These are phyloP conservation scores for Leptopilina clavipes DNA, from an alignment of 1,140 invertebrate genomes.

Conservation along the genomic window DNA sequence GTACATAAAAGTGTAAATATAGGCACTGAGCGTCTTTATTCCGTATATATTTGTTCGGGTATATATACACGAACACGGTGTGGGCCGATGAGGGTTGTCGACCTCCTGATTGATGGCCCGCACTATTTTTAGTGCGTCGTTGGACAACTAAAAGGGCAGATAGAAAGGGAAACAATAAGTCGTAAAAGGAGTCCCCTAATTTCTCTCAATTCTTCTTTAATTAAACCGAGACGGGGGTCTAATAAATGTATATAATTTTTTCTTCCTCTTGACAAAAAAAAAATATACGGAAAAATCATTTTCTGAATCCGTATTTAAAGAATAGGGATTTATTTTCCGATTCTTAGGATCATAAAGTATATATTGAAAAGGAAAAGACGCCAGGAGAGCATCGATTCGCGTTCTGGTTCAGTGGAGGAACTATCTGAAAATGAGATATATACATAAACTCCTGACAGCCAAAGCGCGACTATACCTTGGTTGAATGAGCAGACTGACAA, in stretches of 20 bases:
- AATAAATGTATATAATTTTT: no score
- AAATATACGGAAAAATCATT: no score
- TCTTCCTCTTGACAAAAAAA: no score
- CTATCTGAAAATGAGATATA: constrained; percentile 17
- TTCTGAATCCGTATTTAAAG: no score
- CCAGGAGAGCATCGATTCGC: constrained; percentile 12
- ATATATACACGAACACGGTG: constrained; percentile 19
- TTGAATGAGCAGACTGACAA: constrained; percentile 30
- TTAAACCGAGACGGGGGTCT: not conserved
- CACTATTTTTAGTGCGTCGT: constrained; percentile 32
- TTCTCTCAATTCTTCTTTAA: not conserved
- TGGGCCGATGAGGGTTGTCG: constrained; percentile 28
- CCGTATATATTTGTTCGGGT: constrained; percentile 4
- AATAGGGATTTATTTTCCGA: not conserved
- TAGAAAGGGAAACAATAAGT: not conserved
- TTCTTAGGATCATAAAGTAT: not conserved
- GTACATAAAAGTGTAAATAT: constrained; percentile 34
- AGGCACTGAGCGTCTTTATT: constrained; percentile 24
- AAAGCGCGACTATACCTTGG: constrained; percentile 14
- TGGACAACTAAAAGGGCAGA: constrained; percentile 2
- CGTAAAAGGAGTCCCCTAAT: not conserved
- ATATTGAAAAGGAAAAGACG: not conserved
- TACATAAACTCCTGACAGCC: constrained; percentile 25
- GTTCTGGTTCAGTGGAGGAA: constrained; percentile 17
- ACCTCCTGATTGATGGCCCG: constrained; percentile 19